Base-by-base conservation (phyloP, 1,140 invertebrate genomes). In the Cardiocondyla obscurior region DNA sequence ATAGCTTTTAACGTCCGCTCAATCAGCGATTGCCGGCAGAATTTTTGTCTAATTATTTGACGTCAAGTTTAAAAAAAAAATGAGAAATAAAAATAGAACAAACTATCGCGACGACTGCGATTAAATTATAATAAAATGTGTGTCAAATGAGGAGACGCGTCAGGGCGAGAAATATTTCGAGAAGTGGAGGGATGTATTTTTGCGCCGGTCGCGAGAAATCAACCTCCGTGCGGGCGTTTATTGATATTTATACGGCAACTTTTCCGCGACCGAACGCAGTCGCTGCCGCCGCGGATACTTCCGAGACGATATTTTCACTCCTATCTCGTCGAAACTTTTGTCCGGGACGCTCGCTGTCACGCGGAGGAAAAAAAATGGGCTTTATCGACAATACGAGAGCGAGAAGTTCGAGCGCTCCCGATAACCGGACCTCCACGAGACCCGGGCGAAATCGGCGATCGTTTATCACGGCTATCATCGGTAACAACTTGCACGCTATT, bases 171-270 rank as follows among this genome's bases (percentile, higher is more conserved):
- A 79, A 79, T 69, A 79, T 79, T 69, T 30, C n/a, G 57, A 62
- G 8, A 82, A 53, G 42, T 62, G 53, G 28, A 44, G 42, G 42
- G 70, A 82, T 81, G 46, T 84, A 79, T 85, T 70, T 85, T 67
- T 46, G 72, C 65, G 19, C 55, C 53, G 42, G 44, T 53, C 72
- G 62, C 36, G 77, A 87, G 49, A 82, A 72, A 81, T 86, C 65
- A 64, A 85, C 53, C 81, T 79, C 83, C 69, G 39, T 84, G 62
- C 39, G 57, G 76, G 73, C 85, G 86, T 86, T 88, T 86, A 86
- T 88, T 86, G 86, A 88, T 86, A 86, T 88, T 88, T 88, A 88
- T 88, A 86, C 73, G 73, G 67, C 44, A 88, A 86, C 39, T 88
- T 88, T 84, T 81, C 46, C 19, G 42, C 60, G 57, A 83, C 65